Percentiles rank a stretch among this genome's conserved stretches.
These are phyloP conservation scores for Aselliscus stoliczkanus DNA, from an alignment of 2,797 vertebrate species.

Conservation along the genomic window DNA sequence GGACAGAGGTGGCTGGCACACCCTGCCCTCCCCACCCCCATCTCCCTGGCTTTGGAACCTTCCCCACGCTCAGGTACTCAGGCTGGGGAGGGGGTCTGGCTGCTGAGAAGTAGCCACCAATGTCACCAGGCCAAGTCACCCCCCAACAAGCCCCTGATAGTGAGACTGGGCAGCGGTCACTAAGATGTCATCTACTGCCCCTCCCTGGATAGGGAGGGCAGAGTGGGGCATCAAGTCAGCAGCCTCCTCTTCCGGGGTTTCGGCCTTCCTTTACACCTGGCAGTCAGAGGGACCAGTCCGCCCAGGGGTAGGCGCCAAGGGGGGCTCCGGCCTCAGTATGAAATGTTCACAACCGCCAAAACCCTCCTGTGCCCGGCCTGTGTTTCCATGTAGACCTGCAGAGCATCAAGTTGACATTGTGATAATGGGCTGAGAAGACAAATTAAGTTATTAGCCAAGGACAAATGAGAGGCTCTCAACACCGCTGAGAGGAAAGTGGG, in stretches of 20 bases:
- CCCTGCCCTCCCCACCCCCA: too few relatives aligned
- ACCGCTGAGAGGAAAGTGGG: neutral
- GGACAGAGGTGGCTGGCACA: neutral
- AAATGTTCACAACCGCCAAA: neutral
- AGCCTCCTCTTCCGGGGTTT: neutral
- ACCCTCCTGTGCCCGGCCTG: neutral
- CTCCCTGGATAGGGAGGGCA: neutral
- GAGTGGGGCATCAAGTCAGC: neutral
- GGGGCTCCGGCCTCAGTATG: neutral
- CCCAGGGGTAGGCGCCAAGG: fast-evolving
- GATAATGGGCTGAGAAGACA: neutral
- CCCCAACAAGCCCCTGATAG: neutral
- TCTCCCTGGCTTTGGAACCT: neutral
- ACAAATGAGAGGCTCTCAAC: neutral
- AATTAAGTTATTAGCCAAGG: neutral
- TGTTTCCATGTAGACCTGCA: fast-evolving
- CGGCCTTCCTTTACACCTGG: too few relatives aligned
- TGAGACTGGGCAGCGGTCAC: neutral
- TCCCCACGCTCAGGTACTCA: neutral
- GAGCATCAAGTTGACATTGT: neutral
- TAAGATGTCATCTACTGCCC: fast-evolving
- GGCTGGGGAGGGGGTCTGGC: neutral
- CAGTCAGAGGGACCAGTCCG: too few relatives aligned
- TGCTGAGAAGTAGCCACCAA: neutral
- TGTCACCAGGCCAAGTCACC: neutral